Evolutionary conservation across 2,888 invertebrate species (phyloP).

Genomic region (Mesoligia furuncula): DNA sequence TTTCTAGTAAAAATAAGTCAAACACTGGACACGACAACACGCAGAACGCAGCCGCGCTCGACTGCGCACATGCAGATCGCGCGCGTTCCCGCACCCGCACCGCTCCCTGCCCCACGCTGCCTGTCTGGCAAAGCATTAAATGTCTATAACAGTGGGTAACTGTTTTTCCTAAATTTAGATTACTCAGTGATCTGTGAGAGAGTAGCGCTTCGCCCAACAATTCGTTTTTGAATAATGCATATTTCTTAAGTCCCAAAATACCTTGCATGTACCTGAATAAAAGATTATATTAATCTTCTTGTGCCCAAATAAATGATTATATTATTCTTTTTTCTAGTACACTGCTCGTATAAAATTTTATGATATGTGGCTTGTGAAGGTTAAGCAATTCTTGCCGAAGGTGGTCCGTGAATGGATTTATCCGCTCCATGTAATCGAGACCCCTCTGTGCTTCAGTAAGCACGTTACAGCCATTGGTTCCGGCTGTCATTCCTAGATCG

Average conservation of each 20-base stretch:
- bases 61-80: too few relatives aligned
- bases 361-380: too few relatives aligned
- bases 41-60: too few relatives aligned
- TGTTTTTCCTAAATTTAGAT: not conserved
- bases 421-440: not conserved
- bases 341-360: not conserved
- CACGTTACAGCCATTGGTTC: not conserved
- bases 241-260: not conserved
- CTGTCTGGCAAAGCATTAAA: too few relatives aligned
- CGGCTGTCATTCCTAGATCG: not conserved
- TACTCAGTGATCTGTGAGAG: not conserved
- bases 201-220: too few relatives aligned
- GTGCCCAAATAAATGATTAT: not conserved
- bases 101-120: too few relatives aligned
- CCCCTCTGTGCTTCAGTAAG: not conserved
- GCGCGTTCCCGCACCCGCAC: too few relatives aligned
- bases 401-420: not conserved
- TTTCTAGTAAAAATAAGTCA: too few relatives aligned
- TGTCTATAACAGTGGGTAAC: not conserved
- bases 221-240: not conserved
- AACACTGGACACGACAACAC: too few relatives aligned
- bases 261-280: not conserved
- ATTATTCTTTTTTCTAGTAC: not conserved
- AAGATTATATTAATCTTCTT: not conserved
- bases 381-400: not conserved